These are phyloP conservation scores for Bradynema listronoti DNA, from an alignment of 1,140 invertebrate genomes.

Conservation along the genomic window DNA sequence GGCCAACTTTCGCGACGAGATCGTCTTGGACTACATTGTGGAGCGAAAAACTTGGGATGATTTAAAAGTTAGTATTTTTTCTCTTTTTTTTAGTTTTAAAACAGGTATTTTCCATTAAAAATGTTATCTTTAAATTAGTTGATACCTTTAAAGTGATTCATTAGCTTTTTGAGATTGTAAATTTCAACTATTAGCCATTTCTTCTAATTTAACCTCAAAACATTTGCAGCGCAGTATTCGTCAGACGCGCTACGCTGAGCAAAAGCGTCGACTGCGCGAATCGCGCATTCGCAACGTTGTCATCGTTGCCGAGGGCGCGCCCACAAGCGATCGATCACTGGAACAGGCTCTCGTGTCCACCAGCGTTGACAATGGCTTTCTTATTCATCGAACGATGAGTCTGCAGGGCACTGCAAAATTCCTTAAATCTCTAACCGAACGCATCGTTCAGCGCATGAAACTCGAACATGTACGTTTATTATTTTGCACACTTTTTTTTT, in stretches of 20 bases:
- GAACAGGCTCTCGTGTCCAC: conserved; percentile 46
- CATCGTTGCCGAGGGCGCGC: conserved; percentile 29
- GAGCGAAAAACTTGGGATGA: conserved; percentile 49
- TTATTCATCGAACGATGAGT: conserved; percentile 43
- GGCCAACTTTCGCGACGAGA: conserved; percentile 18
- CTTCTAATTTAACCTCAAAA: too few species aligned
- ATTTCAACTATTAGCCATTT: too few species aligned
- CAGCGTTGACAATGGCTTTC: conserved; percentile 36
- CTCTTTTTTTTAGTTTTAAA: too few species aligned
- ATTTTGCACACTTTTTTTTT: background rate
- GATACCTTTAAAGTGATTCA: too few species aligned
- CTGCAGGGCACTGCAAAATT: conserved; percentile 42
- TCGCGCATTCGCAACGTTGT: conserved; percentile 40
- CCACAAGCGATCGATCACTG: conserved; percentile 22
- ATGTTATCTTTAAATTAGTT: too few species aligned
- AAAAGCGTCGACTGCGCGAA: conserved; percentile 37
- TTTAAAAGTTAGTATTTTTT: conserved; percentile 29
- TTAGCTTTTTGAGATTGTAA: too few species aligned
- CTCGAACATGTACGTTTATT: conserved; percentile 28
- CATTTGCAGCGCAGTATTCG: conserved; percentile 38
- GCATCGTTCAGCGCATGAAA: conserved; percentile 22
- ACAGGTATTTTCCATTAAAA: too few species aligned
- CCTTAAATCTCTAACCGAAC: conserved; percentile 30
- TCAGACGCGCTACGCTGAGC: conserved; percentile 42
- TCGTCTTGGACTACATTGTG: conserved; percentile 45